phyloP scores from a whole-genome alignment of 1,140 invertebrate genomes.

The Pteromalus puparum region DNA sequence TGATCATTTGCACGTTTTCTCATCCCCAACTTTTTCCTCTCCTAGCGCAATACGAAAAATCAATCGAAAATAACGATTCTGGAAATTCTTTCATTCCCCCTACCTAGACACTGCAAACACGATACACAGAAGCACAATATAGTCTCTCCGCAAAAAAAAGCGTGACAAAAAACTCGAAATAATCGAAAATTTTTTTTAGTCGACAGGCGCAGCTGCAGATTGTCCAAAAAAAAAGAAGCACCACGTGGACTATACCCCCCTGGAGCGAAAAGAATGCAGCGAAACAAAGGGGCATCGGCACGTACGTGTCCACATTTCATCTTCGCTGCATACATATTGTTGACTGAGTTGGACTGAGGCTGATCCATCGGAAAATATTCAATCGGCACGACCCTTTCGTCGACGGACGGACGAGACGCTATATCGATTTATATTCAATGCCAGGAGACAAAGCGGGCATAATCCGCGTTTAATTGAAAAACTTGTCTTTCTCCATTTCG shows the following conservation, averaged over 20 bases:
- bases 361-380: constrained; percentile 54
- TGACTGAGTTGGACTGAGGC: constrained; percentile 43
- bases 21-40: not conserved
- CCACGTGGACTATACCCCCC: not conserved
- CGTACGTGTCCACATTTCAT: constrained; percentile 42
- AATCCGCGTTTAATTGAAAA: constrained; percentile 73
- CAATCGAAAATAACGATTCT: not conserved
- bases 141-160: not conserved
- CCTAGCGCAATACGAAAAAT: not conserved
- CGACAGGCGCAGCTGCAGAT: not conserved
- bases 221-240: not conserved
- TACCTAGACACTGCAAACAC: not conserved
- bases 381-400: constrained; percentile 24
- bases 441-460: constrained; percentile 68
- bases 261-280: constrained; percentile 22
- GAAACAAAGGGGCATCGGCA: constrained; percentile 36
- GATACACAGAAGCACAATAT: not conserved
- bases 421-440: constrained; percentile 70
- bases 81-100: not conserved
- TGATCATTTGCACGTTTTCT: constrained; percentile 26
- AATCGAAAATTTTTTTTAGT: constrained; percentile 33
- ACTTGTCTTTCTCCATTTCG: constrained; percentile 55
- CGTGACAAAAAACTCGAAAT: constrained; percentile 14
- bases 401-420: constrained; percentile 12
- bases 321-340: constrained; percentile 33